phyloP scores from a whole-genome alignment of 1,140 invertebrate species.

The Drosophila mojavensis region DNA sequence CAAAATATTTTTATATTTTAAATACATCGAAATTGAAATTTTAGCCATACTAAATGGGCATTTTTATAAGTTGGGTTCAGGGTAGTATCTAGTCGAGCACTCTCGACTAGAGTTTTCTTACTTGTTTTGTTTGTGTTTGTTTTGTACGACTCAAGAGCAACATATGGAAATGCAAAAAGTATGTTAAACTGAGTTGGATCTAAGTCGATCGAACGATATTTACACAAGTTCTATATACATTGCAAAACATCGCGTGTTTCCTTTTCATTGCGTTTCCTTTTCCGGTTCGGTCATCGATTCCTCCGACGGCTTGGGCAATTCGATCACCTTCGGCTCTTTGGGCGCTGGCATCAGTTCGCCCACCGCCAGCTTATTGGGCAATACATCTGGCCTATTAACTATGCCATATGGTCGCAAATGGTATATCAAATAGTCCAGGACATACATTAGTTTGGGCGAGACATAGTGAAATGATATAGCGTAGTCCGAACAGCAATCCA shows the following conservation, averaged over 20 bases:
- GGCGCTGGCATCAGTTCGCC: constrained; percentile 66
- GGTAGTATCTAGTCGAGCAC: too few species aligned
- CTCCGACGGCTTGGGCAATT: not conserved
- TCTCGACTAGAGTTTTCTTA: too few species aligned
- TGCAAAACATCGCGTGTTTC: constrained; percentile 86
- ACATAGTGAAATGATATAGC: constrained; percentile 99
- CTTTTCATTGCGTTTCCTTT: too few species aligned
- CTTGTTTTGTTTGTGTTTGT: too few species aligned
- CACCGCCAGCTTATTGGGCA: constrained; percentile 64
- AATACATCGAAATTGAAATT: too few species aligned
- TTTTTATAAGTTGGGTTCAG: too few species aligned
- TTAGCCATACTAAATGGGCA: too few species aligned
- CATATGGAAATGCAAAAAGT: constrained; percentile 34
- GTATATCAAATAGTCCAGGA: constrained; percentile 97
- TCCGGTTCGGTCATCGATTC: not conserved
- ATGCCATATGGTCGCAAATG: constrained; percentile 93
- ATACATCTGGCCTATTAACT: not conserved
- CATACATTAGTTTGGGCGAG: constrained; percentile 96
- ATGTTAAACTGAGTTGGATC: constrained; percentile 17
- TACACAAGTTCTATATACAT: too few species aligned
- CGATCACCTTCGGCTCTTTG: not conserved
- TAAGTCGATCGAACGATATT: too few species aligned
- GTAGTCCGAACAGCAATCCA: constrained; percentile 98
- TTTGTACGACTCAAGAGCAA: too few species aligned
- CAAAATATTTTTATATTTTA: too few species aligned